These are phyloP conservation scores for Scrobipalpa costella DNA, from an alignment of 2,888 invertebrate species.

Conservation along the genomic window DNA sequence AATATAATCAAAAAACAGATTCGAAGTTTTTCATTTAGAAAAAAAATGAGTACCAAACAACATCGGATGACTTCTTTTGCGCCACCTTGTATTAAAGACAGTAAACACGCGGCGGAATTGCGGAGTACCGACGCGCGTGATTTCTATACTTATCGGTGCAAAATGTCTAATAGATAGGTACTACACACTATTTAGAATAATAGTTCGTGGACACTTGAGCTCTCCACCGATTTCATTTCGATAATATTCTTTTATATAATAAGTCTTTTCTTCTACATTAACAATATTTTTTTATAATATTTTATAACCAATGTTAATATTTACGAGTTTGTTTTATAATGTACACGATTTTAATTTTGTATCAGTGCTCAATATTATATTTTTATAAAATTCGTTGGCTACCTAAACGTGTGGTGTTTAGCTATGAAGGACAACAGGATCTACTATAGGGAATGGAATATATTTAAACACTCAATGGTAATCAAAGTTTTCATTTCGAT, in stretches of 20 bases:
- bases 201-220: constrained; percentile 69
- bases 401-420: constrained; percentile 72
- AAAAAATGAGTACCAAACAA: too few relatives aligned
- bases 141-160: constrained; percentile 68
- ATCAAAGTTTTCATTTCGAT: constrained; percentile 10
- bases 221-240: constrained; percentile 47
- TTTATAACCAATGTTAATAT: constrained; percentile 53
- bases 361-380: constrained; percentile 76
- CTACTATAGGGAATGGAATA: constrained; percentile 71
- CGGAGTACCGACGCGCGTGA: constrained; percentile 51
- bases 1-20: too few relatives aligned
- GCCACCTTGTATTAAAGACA: constrained; percentile 27
- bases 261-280: constrained; percentile 76
- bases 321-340: constrained; percentile 58
- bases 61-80: too few relatives aligned
- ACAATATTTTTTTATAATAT: constrained; percentile 70
- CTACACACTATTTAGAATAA: constrained; percentile 77
- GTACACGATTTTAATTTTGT: constrained; percentile 67
- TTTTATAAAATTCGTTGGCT: constrained; percentile 78
- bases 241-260: constrained; percentile 57
- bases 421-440: constrained; percentile 63
- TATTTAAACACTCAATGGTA: constrained; percentile 21
- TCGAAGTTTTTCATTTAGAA: too few relatives aligned
- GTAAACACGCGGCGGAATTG: constrained; percentile 41
- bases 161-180: constrained; percentile 71